phyloP scores from a whole-genome alignment of 2,888 invertebrate genomes.

The Chalcis sispes region DNA sequence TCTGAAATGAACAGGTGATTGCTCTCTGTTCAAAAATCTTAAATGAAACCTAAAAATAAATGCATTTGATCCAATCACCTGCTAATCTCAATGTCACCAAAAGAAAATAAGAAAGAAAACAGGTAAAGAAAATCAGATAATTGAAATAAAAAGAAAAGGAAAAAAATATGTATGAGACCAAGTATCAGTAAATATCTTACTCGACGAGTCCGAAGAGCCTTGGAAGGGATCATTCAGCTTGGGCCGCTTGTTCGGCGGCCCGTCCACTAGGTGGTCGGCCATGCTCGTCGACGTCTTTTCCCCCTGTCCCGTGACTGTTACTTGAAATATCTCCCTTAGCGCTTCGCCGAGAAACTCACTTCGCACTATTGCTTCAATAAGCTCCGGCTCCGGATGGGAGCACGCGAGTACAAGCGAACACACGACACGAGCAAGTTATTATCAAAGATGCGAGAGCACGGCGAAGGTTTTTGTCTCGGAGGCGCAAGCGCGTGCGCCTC shows the following conservation, averaged over 20 bases:
- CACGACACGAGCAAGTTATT: too few species aligned
- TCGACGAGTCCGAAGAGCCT: constrained; percentile 88
- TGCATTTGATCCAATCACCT: too few species aligned
- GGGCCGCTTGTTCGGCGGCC: constrained; percentile 97
- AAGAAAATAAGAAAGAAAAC: constrained; percentile 25
- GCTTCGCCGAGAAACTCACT: too few species aligned
- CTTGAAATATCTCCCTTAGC: neutral
- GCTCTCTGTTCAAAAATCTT: too few species aligned
- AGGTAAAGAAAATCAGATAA: constrained; percentile 19
- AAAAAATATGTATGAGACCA: constrained; percentile 21
- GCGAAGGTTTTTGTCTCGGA: too few species aligned
- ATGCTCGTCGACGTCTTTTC: constrained; percentile 75
- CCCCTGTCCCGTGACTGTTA: neutral
- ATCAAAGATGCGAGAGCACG: too few species aligned
- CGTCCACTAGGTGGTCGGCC: constrained; percentile 96
- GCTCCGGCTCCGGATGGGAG: too few species aligned
- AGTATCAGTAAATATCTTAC: constrained; percentile 77
- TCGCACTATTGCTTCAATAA: too few species aligned
- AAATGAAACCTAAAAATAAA: too few species aligned
- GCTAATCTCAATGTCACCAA: too few species aligned
- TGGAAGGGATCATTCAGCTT: constrained; percentile 91
- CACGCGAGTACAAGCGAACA: too few species aligned
- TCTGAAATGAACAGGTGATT: too few species aligned
- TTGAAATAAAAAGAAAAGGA: constrained; percentile 40
- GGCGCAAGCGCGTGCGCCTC: neutral